Evolutionary conservation across 2,113 vertebrate genomes (phyloP).

Genomic region (Urocitellus parryii): DNA sequence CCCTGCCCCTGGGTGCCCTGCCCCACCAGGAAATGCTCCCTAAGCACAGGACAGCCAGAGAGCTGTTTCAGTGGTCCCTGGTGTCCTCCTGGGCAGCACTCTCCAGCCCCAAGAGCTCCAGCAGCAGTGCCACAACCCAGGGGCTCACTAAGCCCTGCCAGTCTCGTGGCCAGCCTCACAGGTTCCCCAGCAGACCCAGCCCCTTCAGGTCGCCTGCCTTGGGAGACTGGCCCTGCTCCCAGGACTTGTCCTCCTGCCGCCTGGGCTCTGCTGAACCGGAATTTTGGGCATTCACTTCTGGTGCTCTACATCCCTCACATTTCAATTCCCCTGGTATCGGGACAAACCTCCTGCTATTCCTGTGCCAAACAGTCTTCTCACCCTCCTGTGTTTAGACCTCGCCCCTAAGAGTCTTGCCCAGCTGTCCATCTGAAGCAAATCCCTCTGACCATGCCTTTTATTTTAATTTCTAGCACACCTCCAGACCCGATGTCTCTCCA

Average conservation of each 20-base stretch:
- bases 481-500: too few species aligned
- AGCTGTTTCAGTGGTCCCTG: too few species aligned
- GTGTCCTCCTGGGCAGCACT: too few species aligned
- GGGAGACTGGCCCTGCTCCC: too few species aligned
- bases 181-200: too few species aligned
- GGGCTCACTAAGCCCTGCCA: neutral
- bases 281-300: neutral
- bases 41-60: too few species aligned
- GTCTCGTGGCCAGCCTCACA: too few species aligned
- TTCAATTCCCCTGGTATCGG: too few species aligned
- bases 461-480: neutral
- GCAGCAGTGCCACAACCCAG: neutral
- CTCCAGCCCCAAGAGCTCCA: too few species aligned
- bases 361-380: neutral
- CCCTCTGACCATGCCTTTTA: neutral
- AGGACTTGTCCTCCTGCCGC: neutral
- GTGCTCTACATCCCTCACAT: neutral
- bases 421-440: neutral
- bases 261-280: neutral
- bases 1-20: neutral
- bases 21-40: neutral
- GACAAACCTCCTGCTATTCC: too few species aligned
- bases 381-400: too few species aligned
- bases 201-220: too few species aligned
- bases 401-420: neutral